Evolutionary conservation across 2,113 vertebrate genomes (phyloP).

Genomic region (Lonchura striata): DNA sequence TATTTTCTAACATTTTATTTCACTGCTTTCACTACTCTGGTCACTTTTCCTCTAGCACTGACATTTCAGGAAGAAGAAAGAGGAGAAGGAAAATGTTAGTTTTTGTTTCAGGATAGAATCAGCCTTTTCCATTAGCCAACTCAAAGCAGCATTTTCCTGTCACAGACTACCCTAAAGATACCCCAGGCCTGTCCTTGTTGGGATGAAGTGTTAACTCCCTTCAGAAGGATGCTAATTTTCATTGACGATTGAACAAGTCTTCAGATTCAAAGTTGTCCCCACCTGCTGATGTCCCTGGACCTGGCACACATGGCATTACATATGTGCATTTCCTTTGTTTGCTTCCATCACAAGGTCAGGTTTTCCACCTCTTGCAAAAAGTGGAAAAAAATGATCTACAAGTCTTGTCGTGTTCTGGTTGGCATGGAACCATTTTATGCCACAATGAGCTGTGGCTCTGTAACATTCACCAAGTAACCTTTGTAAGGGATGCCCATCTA

Average conservation of each 20-base stretch:
- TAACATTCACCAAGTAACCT: background rate
- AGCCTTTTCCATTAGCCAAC: background rate
- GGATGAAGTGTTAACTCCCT: background rate
- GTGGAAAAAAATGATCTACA: background rate
- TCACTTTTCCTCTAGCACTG: background rate
- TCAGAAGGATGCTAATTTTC: background rate
- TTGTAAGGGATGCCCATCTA: background rate
- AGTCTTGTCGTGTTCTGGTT: background rate
- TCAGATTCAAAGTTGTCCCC: background rate
- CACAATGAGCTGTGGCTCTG: background rate
- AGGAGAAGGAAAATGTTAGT: background rate
- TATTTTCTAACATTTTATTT: background rate
- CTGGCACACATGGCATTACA: background rate
- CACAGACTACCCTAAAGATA: background rate
- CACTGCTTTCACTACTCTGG: background rate
- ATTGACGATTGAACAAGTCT: rapidly evolving
- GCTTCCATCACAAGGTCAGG: background rate
- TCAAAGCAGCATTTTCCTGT: background rate
- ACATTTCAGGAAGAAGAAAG: background rate
- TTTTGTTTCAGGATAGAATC: background rate
- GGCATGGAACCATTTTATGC: background rate
- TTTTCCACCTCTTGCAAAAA: background rate
- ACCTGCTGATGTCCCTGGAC: background rate
- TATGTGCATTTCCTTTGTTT: background rate
- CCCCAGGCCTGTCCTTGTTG: background rate